A percentile compares a stretch with the other conserved stretches of the same genome.
Evolutionary conservation across 2,113 vertebrate genomes (phyloP).

Genomic region (Pica pica): DNA sequence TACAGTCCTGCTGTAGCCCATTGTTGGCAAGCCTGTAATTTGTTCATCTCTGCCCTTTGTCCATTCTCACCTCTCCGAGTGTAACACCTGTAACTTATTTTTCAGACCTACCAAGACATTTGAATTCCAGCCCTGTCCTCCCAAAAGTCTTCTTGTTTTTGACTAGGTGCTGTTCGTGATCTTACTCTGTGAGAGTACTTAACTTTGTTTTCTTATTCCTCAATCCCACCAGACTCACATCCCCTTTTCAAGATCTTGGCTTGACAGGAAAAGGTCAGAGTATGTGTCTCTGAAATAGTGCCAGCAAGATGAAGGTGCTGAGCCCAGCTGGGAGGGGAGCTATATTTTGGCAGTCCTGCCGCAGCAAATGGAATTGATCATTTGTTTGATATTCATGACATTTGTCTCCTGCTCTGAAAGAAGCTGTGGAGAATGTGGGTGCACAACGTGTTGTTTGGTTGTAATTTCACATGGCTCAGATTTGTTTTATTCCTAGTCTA

Average conservation of each 20-base stretch:
- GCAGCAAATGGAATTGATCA: rapidly evolving
- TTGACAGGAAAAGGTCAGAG: not conserved
- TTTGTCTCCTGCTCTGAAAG: not conserved
- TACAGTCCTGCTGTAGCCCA: not conserved
- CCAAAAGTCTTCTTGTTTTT: not conserved
- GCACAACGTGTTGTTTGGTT: not conserved
- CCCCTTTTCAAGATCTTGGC: not conserved
- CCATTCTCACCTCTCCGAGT: not conserved
- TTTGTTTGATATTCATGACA: not conserved
- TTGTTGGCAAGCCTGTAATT: conserved; percentile 39
- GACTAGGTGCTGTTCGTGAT: not conserved
- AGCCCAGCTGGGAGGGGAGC: not conserved
- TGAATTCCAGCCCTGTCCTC: not conserved
- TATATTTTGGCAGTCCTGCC: not conserved
- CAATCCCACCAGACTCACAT: not conserved
- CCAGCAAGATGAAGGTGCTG: not conserved
- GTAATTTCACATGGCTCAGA: not conserved
- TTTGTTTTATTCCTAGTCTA: not conserved
- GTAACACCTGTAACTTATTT: not conserved
- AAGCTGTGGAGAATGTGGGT: not conserved
- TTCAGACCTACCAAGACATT: not conserved
- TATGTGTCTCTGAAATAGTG: not conserved
- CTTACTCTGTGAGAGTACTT: not conserved
- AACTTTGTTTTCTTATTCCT: not conserved
- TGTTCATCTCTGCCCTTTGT: not conserved